Percentiles rank a stretch among this genome's conserved stretches.
phyloP scores from a whole-genome alignment of 2,797 vertebrate species.

The Pitangus sulphuratus region DNA sequence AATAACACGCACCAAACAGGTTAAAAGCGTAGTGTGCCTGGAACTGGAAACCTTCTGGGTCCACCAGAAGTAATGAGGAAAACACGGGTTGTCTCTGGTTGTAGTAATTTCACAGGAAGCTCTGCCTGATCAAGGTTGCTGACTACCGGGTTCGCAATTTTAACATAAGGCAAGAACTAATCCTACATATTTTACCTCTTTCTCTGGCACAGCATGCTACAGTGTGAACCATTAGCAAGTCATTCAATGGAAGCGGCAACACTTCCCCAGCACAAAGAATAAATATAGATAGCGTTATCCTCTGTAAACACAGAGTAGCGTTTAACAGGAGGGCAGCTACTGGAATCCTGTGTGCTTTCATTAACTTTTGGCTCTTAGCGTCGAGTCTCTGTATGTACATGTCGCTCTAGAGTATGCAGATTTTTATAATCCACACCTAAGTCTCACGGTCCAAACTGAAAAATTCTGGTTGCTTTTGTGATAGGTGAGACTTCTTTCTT shows the following conservation, averaged over 20 bases:
- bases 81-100: no score
- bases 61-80: neutral
- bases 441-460: neutral
- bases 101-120: neutral
- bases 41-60: neutral
- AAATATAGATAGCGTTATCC: neutral
- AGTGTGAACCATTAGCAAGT: neutral
- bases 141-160: neutral
- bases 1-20: neutral
- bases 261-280: neutral
- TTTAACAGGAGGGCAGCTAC: neutral
- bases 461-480: neutral
- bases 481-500: neutral
- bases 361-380: neutral
- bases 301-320: neutral
- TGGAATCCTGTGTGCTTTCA: neutral
- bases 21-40: neutral
- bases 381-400: fast-evolving
- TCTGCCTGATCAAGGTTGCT: neutral
- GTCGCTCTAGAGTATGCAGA: neutral
- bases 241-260: neutral
- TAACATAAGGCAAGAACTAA: neutral
- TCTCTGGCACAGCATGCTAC: neutral
- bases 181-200: neutral
- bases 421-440: neutral